Conservation (phyloP, 1,140 invertebrate genomes). For the Apis florea region DNA sequence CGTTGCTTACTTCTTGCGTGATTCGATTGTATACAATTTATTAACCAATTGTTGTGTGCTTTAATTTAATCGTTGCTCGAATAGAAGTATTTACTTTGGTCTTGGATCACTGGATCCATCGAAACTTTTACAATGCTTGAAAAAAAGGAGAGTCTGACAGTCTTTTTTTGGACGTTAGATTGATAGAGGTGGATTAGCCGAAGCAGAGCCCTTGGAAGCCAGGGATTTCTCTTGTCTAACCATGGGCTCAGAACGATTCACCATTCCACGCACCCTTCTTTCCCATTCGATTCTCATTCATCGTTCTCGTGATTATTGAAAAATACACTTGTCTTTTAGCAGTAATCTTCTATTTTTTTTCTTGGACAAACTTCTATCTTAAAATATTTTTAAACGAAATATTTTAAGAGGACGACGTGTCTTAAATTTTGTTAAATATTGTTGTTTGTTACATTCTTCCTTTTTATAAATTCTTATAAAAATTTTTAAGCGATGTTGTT, state of each 20-base stretch:
- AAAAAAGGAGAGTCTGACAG: constrained; percentile 34
- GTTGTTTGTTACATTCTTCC: neutral
- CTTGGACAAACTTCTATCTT: neutral
- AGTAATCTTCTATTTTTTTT: neutral
- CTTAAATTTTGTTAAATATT: too few relatives aligned
- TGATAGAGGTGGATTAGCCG: constrained; percentile 74
- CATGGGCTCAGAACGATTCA: constrained; percentile 66
- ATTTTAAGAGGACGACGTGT: neutral
- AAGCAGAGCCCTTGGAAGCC: constrained; percentile 66
- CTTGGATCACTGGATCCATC: neutral
- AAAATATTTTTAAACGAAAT: neutral
- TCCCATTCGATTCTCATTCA: constrained; percentile 51
- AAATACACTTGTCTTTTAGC: constrained; percentile 37
- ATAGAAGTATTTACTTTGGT: constrained; percentile 16
- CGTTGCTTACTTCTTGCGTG: neutral
- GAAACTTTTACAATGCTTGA: constrained; percentile 45
- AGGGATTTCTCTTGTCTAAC: constrained; percentile 70
- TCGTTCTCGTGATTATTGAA: constrained; percentile 57
- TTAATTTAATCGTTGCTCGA: neutral
- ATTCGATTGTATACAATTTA: neutral
- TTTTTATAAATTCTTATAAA: neutral
- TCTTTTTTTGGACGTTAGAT: constrained; percentile 68
- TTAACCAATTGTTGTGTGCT: neutral
- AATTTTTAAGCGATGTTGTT: neutral
- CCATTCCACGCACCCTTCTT: constrained; percentile 51